Evolutionary conservation across 2,113 vertebrate species (phyloP).

Genomic region (Chrysochloris asiatica): DNA sequence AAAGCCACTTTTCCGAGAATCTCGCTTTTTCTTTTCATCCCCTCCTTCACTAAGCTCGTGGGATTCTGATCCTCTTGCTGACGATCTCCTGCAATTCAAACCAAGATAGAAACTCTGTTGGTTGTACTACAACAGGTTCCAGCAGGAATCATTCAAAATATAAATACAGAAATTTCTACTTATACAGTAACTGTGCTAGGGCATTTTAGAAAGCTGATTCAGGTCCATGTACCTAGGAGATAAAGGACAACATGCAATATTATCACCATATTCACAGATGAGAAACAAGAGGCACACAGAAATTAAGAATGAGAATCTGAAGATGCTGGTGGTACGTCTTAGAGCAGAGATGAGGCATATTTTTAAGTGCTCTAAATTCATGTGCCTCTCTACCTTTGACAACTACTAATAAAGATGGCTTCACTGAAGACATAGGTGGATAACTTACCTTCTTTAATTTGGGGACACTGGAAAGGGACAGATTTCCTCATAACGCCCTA

Average conservation of each 20-base stretch:
- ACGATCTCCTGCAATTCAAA: slow-evolving; percentile 77
- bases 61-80: slow-evolving; percentile 88
- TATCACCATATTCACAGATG: background rate
- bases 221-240: background rate
- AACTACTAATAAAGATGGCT: background rate
- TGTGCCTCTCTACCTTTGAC: background rate
- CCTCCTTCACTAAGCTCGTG: slow-evolving; percentile 87
- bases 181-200: background rate
- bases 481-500: background rate
- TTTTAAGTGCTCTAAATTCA: background rate
- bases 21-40: slow-evolving; percentile 94
- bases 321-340: background rate
- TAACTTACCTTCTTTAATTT: background rate
- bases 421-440: background rate
- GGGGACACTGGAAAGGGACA: background rate
- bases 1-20: slow-evolving; percentile 95
- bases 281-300: background rate
- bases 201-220: background rate
- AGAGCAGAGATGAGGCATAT: background rate
- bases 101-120: background rate
- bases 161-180: background rate
- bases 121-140: background rate
- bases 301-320: background rate
- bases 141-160: background rate
- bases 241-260: background rate